Evolutionary conservation across 1,140 invertebrate genomes (phyloP).

Genomic region (Tetramorium parvispinum): DNA sequence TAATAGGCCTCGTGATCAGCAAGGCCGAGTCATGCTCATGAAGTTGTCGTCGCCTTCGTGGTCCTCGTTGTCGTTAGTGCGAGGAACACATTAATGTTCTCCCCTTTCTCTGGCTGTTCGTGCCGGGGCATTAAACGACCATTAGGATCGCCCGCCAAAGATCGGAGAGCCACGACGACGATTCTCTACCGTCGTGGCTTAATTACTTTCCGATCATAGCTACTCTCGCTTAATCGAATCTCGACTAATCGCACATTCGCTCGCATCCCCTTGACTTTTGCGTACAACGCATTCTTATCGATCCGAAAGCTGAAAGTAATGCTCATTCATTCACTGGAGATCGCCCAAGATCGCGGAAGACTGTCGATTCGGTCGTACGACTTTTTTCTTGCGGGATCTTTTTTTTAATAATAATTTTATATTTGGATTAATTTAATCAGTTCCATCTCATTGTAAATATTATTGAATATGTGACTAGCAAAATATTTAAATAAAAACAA

Average conservation of each 20-base stretch:
- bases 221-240: conserved; percentile 72
- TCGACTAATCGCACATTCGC: conserved; percentile 62
- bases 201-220: conserved; percentile 73
- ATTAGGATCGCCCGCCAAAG: conserved; percentile 43
- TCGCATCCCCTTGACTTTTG: conserved; percentile 29
- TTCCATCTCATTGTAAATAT: not conserved
- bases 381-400: not conserved
- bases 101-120: conserved; percentile 29
- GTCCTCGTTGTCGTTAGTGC: conserved; percentile 35
- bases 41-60: conserved; percentile 16
- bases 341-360: not conserved
- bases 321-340: not conserved
- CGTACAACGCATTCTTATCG: conserved; percentile 44
- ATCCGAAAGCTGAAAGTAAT: not conserved
- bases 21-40: conserved; percentile 19
- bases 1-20: conserved; percentile 66
- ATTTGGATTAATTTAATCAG: not conserved
- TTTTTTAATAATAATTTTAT: not conserved
- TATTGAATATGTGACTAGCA: not conserved
- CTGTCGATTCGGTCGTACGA: not conserved
- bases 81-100: conserved; percentile 59
- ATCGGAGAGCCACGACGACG: conserved; percentile 34
- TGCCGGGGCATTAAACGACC: conserved; percentile 50
- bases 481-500: not conserved
- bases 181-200: conserved; percentile 66